A percentile compares a stretch with the other conserved stretches of the same genome.
Conservation (phyloP, 2,888 invertebrate species). For the Hemistola chrysoprasaria region DNA sequence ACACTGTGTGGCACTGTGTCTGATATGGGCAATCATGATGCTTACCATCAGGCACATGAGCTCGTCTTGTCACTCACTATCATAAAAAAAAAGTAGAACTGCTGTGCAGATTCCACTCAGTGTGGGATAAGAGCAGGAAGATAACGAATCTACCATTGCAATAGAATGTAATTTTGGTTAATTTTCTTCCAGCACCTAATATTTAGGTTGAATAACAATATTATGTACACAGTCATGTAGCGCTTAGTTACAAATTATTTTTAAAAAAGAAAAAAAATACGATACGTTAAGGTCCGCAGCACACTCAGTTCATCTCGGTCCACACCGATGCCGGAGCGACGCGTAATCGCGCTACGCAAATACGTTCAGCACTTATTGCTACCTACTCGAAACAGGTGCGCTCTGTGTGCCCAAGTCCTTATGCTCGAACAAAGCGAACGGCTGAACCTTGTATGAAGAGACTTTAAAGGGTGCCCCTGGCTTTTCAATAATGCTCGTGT, state of each 20-base stretch:
- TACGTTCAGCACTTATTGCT: slow-evolving; percentile 75
- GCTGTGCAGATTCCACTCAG: too few relatives aligned
- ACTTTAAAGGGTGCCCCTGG: slow-evolving; percentile 39
- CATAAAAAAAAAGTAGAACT: too few relatives aligned
- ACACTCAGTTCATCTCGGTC: slow-evolving; percentile 37
- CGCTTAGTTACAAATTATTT: slow-evolving; percentile 2
- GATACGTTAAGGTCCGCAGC: slow-evolving; percentile 23
- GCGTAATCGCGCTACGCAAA: slow-evolving; percentile 74
- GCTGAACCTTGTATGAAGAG: slow-evolving; percentile 49
- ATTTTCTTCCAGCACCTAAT: too few relatives aligned
- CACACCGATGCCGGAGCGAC: slow-evolving; percentile 43
- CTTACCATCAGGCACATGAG: too few relatives aligned
- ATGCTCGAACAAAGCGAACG: slow-evolving; percentile 59
- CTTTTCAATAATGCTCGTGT: slow-evolving; percentile 30
- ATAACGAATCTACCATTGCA: too few relatives aligned
- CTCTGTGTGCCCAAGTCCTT: slow-evolving; percentile 64
- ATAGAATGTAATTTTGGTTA: too few relatives aligned
- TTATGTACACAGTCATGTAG: too few relatives aligned
- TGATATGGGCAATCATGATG: too few relatives aligned
- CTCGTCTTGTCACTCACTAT: too few relatives aligned
- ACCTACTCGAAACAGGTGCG: slow-evolving; percentile 67
- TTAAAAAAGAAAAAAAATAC: slow-evolving; percentile 18
- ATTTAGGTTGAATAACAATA: too few relatives aligned
- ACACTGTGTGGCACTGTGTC: too few relatives aligned
- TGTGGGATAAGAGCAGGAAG: too few relatives aligned